Base-by-base conservation (phyloP, 2,888 invertebrate genomes). In the Calameuta filiformis region DNA sequence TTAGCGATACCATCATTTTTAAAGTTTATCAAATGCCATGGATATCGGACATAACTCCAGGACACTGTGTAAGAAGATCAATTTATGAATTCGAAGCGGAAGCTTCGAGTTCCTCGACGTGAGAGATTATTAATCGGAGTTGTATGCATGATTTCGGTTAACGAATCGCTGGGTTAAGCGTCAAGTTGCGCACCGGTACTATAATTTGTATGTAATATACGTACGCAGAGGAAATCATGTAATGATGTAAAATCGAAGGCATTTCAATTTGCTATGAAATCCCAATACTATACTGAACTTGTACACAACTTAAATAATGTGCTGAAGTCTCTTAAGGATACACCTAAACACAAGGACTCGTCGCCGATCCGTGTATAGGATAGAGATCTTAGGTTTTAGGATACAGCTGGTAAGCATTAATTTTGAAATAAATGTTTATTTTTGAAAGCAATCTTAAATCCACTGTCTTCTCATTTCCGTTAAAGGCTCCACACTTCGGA, bases 341-440 rank as follows among this genome's bases (percentile, higher is more conserved):
- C 68, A 71, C 86, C 89, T 87, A 87, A 87, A 87, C 85, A 89
- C 87, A 82, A 73, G 75, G 75, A 73, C 78, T 78, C 73, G 40
- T 56, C 31, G 35, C 68, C 37, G 56, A 80, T 87, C 83, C 83
- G 87, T 90, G 89, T 89, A 86, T 88, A 89, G 87, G 87, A 84
- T 81, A 89, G 85, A 86, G 79, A 87, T 86, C 86, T 88, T 90
- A 90, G 89, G 85, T 87, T 88, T 89, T 89, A 90, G 89, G 87
- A 85, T 89, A 89, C 87, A 89, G 85, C 87, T 89, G 88, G 86
- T 89, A 89, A 90, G 89, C 89, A 90, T 90, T 90, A 90, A 90
- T 90, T 90, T 90, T 89, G 89, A 90, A 90, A 90, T 90, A 90
- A 90, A 90, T 90, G 90, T 90, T 90, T 90, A 90, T 90, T 90